A percentile compares a stretch with the other conserved stretches of the same genome.
These are phyloP conservation scores for Gonatopus flavifemur DNA, from an alignment of 1,140 invertebrate species.

Conservation along the genomic window DNA sequence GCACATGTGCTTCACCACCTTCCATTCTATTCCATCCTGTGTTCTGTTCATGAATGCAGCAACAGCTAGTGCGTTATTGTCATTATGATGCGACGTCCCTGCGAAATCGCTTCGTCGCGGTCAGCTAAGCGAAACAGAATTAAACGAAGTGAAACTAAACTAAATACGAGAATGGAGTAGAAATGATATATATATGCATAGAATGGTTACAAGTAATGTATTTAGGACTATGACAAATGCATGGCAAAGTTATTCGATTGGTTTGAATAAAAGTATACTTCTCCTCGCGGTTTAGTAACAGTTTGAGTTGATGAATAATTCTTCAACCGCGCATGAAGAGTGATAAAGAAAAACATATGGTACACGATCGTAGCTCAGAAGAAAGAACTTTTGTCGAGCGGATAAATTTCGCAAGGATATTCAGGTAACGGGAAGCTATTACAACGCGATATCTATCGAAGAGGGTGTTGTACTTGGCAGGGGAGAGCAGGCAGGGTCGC, in stretches of 20 bases:
- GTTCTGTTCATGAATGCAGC: too few relatives aligned
- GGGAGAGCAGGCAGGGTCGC: constrained; percentile 51
- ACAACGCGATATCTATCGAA: constrained; percentile 59
- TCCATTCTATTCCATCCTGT: too few relatives aligned
- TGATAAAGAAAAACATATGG: too few relatives aligned
- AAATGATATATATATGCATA: not conserved
- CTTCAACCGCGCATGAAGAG: too few relatives aligned
- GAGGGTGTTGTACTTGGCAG: too few relatives aligned
- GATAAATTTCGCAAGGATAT: constrained; percentile 47
- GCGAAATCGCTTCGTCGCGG: constrained; percentile 8
- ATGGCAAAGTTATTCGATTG: too few relatives aligned
- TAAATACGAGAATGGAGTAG: not conserved
- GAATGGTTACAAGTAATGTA: too few relatives aligned
- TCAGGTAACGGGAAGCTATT: constrained; percentile 60
- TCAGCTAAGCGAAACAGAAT: constrained; percentile 1
- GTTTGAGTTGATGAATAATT: too few relatives aligned
- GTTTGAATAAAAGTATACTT: too few relatives aligned
- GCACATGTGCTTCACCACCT: too few relatives aligned
- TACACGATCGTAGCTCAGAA: not conserved
- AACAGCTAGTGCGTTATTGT: not conserved
- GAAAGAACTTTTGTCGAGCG: constrained; percentile 20
- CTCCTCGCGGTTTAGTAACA: too few relatives aligned
- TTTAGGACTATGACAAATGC: too few relatives aligned
- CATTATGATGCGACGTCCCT: not conserved
- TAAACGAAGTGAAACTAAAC: constrained; percentile 3